phyloP scores from a whole-genome alignment of 2,888 invertebrate genomes.

The Osmoderma eremita region DNA sequence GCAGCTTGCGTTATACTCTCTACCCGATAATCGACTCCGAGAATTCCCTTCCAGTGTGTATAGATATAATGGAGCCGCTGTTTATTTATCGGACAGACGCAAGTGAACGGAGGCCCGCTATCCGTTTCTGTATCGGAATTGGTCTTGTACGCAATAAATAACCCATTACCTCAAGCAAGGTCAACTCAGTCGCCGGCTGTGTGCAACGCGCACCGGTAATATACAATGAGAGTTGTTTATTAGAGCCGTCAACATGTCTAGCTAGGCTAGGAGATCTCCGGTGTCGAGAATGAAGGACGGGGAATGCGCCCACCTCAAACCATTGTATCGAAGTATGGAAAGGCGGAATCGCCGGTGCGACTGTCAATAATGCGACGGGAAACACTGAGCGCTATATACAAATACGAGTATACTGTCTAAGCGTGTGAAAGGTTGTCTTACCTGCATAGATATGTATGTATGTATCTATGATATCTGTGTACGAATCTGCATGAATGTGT shows the following conservation, averaged over 20 bases:
- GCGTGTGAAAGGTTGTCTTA: too few relatives aligned
- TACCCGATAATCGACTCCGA: too few relatives aligned
- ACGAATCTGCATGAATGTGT: too few relatives aligned
- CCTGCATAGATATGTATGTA: too few relatives aligned
- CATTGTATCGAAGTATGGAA: constrained; percentile 13
- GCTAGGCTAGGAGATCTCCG: constrained; percentile 17
- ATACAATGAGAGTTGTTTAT: constrained; percentile 14
- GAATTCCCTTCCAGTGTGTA: too few relatives aligned
- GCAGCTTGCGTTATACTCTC: too few relatives aligned
- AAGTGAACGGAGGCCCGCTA: background rate
- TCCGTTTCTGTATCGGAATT: constrained; percentile 17
- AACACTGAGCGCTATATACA: too few relatives aligned
- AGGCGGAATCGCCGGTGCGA: background rate
- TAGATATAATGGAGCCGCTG: background rate
- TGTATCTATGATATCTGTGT: too few relatives aligned
- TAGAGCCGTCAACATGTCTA: constrained; percentile 29
- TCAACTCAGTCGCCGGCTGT: constrained; percentile 10
- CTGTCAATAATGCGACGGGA: background rate
- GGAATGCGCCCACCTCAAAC: constrained; percentile 10
- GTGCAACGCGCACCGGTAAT: background rate
- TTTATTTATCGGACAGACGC: constrained; percentile 5
- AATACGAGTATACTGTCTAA: too few relatives aligned
- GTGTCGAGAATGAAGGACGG: background rate
- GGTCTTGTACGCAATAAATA: constrained; percentile 22
- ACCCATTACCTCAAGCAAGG: constrained; percentile 23